These are phyloP conservation scores for Drosophila anomalipes DNA, from an alignment of 2,888 invertebrate species.

Conservation along the genomic window DNA sequence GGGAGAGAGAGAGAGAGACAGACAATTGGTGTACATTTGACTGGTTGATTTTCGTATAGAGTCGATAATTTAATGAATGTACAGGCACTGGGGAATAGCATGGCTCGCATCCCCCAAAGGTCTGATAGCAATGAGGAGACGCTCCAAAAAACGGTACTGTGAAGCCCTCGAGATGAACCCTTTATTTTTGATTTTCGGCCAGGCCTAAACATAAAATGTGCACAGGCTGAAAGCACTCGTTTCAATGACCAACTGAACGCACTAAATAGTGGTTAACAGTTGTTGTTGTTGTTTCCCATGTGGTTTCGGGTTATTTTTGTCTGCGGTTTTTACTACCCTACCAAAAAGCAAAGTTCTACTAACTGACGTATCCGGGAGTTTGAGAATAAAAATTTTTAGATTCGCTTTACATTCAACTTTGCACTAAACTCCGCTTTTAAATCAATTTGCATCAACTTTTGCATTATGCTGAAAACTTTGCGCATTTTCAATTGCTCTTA, in stretches of 20 bases:
- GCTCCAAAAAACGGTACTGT: not conserved
- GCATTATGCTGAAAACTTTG: not conserved
- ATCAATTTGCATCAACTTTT: constrained; percentile 1
- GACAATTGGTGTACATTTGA: constrained; percentile 24
- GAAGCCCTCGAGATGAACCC: constrained; percentile 25
- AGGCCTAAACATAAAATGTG: constrained; percentile 34
- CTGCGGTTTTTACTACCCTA: constrained; percentile 24
- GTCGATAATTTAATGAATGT: constrained; percentile 67
- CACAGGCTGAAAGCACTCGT: constrained; percentile 38
- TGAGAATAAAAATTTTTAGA: not conserved
- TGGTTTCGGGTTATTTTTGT: constrained; percentile 11
- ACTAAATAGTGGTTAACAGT: constrained; percentile 57
- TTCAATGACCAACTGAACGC: constrained; percentile 54
- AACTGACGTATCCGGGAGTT: not conserved
- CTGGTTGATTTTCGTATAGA: constrained; percentile 67
- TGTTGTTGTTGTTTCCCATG: constrained; percentile 12
- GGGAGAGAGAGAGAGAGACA: not conserved
- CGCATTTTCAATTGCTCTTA: not conserved
- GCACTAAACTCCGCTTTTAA: not conserved
- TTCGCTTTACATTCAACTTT: not conserved
- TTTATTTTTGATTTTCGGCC: constrained; percentile 22
- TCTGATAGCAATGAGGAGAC: constrained; percentile 14
- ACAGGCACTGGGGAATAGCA: constrained; percentile 35
- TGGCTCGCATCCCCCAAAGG: constrained; percentile 17
- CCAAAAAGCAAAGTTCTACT: not conserved